A percentile compares a stretch with the other conserved stretches of the same genome.
Evolutionary conservation across 2,797 vertebrate genomes (phyloP).

Genomic region (Pangasius krempfi): DNA sequence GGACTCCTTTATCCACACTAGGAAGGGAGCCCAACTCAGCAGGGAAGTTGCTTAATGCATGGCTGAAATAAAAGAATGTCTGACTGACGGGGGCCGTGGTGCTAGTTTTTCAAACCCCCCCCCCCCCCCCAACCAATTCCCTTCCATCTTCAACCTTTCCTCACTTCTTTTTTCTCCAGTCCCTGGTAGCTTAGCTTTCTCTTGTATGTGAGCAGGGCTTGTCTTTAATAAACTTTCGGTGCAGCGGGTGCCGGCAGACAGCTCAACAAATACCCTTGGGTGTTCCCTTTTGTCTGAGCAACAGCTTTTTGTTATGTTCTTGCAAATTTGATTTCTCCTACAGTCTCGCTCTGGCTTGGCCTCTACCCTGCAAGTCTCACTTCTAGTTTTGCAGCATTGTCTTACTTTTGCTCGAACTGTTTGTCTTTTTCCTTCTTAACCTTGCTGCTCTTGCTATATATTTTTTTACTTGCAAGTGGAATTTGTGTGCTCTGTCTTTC

Average conservation of each 20-base stretch:
- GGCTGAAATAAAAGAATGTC: slow-evolving; percentile 99
- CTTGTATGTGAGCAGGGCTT: slow-evolving; percentile 83
- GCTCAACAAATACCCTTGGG: slow-evolving; percentile 80
- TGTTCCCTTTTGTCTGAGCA: slow-evolving; percentile 80
- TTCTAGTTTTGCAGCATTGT: slow-evolving; percentile 27
- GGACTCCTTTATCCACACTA: slow-evolving; percentile 99
- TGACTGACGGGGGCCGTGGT: slow-evolving; percentile 93
- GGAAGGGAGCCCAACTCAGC: slow-evolving; percentile 99
- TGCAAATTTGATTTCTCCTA: slow-evolving; percentile 82
- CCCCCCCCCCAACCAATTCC: slow-evolving; percentile 15
- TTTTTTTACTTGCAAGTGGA: not conserved
- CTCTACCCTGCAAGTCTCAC: slow-evolving; percentile 51
- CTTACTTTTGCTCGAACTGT: slow-evolving; percentile 54
- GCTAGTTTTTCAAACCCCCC: slow-evolving; percentile 68
- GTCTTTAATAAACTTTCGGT: slow-evolving; percentile 94
- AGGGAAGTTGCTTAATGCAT: slow-evolving; percentile 99
- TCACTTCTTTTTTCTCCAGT: slow-evolving; percentile 59
- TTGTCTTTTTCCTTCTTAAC: slow-evolving; percentile 16
- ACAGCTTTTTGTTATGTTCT: slow-evolving; percentile 83
- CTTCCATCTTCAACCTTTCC: slow-evolving; percentile 67
- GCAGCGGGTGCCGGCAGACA: slow-evolving; percentile 88
- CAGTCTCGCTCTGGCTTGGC: slow-evolving; percentile 70
- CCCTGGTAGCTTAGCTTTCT: slow-evolving; percentile 93
- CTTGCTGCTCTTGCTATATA: not conserved
- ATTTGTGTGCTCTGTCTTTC: not conserved